Conservation (phyloP, 2,113 vertebrate species). For the Himantopus leucocephalus region DNA sequence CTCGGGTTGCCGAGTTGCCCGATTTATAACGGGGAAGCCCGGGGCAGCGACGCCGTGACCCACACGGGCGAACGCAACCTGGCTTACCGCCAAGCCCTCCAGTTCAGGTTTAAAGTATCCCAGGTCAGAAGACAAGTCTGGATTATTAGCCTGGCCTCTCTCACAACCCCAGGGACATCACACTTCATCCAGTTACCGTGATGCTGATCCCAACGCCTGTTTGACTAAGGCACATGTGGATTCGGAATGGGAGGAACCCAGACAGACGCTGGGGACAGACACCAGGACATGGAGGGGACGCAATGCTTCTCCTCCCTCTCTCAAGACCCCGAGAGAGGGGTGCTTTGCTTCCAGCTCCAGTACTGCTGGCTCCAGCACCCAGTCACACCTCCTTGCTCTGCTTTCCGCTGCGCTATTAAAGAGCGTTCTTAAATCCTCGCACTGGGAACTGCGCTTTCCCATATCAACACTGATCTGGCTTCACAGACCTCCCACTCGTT, state of each 20-base stretch:
- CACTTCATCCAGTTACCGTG: neutral
- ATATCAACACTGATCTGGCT: constrained; percentile 17
- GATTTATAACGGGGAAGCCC: accelerated
- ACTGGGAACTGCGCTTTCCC: neutral
- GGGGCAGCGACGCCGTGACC: accelerated
- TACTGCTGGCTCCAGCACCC: neutral
- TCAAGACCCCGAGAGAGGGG: accelerated
- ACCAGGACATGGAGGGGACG: accelerated
- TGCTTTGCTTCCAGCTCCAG: neutral
- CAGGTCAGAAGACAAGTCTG: neutral
- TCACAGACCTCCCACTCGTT: constrained; percentile 35
- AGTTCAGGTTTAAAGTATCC: neutral
- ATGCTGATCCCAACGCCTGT: neutral
- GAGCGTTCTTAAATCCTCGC: neutral
- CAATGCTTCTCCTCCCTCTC: neutral
- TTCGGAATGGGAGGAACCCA: accelerated
- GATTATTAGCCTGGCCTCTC: neutral
- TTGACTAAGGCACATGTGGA: neutral
- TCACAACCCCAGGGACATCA: neutral
- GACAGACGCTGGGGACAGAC: neutral
- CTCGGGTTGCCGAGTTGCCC: accelerated
- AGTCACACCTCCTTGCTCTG: neutral
- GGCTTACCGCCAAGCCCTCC: neutral
- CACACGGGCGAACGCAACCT: neutral
- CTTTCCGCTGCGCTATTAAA: neutral